phyloP scores from a whole-genome alignment of 2,113 vertebrate genomes.

The Mirza zaza region DNA sequence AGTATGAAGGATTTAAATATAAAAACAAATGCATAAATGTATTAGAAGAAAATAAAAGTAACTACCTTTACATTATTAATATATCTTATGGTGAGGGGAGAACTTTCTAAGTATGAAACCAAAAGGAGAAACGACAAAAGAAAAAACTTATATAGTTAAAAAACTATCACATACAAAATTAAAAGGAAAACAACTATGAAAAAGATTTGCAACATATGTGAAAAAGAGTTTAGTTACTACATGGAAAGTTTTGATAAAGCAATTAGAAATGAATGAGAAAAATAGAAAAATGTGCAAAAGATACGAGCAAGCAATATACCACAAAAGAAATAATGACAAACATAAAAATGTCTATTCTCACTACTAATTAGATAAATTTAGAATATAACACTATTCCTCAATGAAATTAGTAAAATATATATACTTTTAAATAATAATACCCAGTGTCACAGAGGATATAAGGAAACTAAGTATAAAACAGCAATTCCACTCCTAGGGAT shows the following conservation, averaged over 20 bases:
- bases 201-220: background rate
- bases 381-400: background rate
- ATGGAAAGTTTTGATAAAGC: background rate
- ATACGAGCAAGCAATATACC: background rate
- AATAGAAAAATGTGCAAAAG: background rate
- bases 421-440: background rate
- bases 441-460: background rate
- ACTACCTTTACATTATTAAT: background rate
- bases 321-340: background rate
- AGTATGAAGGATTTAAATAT: background rate
- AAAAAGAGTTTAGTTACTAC: background rate
- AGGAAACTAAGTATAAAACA: background rate
- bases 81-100: background rate
- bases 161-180: background rate
- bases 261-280: background rate
- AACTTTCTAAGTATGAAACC: background rate
- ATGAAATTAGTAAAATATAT: background rate
- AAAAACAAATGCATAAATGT: background rate
- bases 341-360: background rate
- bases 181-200: conserved; percentile 2
- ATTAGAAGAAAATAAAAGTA: background rate
- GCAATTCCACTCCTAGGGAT: background rate
- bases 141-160: background rate
- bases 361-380: background rate
- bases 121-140: background rate